phyloP scores from a whole-genome alignment of 2,888 invertebrate species.

The Lomographa bimaculata region DNA sequence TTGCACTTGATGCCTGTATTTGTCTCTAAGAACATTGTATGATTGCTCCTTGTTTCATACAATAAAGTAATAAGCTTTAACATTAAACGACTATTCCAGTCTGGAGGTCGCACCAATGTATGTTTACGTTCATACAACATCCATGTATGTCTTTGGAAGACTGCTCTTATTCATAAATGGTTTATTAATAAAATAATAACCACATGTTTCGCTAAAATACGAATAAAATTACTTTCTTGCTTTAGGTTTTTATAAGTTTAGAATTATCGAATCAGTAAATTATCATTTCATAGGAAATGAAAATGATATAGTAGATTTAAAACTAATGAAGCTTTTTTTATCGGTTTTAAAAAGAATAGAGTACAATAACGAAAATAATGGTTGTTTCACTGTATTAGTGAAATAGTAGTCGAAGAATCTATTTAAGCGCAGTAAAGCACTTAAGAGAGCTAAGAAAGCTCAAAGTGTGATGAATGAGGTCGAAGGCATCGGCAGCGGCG shows the following conservation, averaged over 20 bases:
- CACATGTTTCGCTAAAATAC: conserved; percentile 10
- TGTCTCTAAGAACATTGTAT: neutral
- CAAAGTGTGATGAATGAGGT: conserved; percentile 77
- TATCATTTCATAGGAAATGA: neutral
- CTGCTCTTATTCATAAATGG: conserved; percentile 29
- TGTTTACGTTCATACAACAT: conserved; percentile 41
- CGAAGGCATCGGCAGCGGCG: conserved; percentile 44
- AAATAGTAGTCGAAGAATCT: conserved; percentile 16
- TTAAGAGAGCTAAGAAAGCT: conserved; percentile 57
- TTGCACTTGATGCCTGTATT: neutral
- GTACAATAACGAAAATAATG: neutral
- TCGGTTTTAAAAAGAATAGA: conserved; percentile 1
- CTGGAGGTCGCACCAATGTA: conserved; percentile 34
- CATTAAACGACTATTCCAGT: conserved; percentile 36
- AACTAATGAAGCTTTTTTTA: conserved; percentile 5
- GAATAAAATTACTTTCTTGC: no score
- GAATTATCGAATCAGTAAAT: no score
- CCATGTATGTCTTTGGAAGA: conserved; percentile 30
- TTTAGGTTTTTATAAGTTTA: no score
- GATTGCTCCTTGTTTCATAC: conserved; percentile 32
- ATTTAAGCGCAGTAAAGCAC: conserved; percentile 53
- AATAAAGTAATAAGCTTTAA: conserved; percentile 30
- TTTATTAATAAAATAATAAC: conserved; percentile 30
- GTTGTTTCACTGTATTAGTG: conserved; percentile 21
- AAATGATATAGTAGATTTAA: conserved; percentile 8